A percentile compares a stretch with the other conserved stretches of the same genome.
Conservation (phyloP, 2,888 invertebrate species). For the Sinohyriopsis cumingii region DNA sequence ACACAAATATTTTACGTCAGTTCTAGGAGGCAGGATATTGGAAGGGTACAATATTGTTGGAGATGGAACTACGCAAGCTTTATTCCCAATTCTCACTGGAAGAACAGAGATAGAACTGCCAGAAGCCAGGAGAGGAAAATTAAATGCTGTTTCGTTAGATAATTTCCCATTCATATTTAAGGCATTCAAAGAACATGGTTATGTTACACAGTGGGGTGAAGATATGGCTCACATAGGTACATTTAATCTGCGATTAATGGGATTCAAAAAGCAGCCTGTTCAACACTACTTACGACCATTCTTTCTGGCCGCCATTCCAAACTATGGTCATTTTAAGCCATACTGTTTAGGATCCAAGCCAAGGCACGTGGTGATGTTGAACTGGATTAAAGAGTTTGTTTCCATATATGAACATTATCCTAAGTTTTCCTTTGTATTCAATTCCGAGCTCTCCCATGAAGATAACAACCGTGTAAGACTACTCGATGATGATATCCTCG, state of each 20-base stretch:
- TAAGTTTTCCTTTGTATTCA: conserved; percentile 90
- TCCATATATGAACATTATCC: conserved; percentile 80
- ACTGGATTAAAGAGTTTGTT: conserved; percentile 75
- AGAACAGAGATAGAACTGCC: conserved; percentile 86
- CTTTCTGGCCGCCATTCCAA: conserved; percentile 77
- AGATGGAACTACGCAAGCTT: conserved; percentile 76
- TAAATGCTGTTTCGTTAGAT: conserved; percentile 79
- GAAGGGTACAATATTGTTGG: conserved; percentile 76
- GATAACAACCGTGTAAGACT: conserved; percentile 85
- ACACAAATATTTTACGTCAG: conserved; percentile 58
- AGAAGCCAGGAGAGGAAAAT: conserved; percentile 83
- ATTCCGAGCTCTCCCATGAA: conserved; percentile 90
- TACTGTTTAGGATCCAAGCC: conserved; percentile 82
- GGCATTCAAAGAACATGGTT: conserved; percentile 77
- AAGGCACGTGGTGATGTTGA: conserved; percentile 75
- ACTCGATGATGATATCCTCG: conserved; percentile 82
- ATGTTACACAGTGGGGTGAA: conserved; percentile 86
- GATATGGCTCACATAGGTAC: conserved; percentile 89
- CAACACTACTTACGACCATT: conserved; percentile 92
- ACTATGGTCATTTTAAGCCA: conserved; percentile 33
- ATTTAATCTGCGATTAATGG: conserved; percentile 91
- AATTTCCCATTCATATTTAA: conserved; percentile 87
- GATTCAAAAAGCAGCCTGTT: conserved; percentile 87
- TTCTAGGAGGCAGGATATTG: conserved; percentile 75
- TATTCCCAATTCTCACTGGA: conserved; percentile 91